Evolutionary conservation across 2,113 vertebrate genomes (phyloP).

Genomic region (Pitta sordida): DNA sequence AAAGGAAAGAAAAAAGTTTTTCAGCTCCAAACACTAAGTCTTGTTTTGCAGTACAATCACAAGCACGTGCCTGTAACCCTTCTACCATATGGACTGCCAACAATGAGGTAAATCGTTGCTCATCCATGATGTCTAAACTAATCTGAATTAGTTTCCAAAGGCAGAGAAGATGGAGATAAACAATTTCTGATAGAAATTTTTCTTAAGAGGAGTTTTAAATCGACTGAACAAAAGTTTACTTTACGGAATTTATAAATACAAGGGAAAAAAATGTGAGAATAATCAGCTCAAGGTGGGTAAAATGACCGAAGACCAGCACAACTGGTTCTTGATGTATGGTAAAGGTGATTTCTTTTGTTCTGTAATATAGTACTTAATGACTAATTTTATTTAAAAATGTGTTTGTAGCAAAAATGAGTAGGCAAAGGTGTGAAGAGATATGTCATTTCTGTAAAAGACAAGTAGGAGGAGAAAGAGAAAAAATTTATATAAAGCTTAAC

Average conservation of each 20-base stretch:
- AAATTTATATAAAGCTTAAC: not conserved
- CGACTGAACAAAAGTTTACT: not conserved
- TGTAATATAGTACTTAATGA: not conserved
- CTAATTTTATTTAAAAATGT: not conserved
- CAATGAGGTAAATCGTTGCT: not conserved
- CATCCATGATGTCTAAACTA: not conserved
- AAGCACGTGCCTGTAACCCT: not conserved
- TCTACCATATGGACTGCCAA: not conserved
- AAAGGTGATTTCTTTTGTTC: not conserved
- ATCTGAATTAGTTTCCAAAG: not conserved
- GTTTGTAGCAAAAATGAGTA: not conserved
- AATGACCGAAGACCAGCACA: not conserved
- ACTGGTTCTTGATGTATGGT: not conserved
- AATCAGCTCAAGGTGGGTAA: not conserved
- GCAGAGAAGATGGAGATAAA: not conserved
- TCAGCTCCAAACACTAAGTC: not conserved
- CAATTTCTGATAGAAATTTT: not conserved
- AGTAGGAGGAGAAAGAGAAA: not conserved
- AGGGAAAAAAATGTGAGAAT: not conserved
- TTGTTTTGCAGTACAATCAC: rapidly evolving
- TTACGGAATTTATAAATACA: not conserved
- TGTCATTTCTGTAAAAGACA: constrained; percentile 4
- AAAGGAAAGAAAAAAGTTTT: not conserved
- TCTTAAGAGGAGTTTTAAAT: not conserved
- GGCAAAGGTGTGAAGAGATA: constrained; percentile 15